A percentile compares a stretch with the other conserved stretches of the same genome.
phyloP scores from a whole-genome alignment of 2,888 invertebrate genomes.

The Coenonympha glycerion region DNA sequence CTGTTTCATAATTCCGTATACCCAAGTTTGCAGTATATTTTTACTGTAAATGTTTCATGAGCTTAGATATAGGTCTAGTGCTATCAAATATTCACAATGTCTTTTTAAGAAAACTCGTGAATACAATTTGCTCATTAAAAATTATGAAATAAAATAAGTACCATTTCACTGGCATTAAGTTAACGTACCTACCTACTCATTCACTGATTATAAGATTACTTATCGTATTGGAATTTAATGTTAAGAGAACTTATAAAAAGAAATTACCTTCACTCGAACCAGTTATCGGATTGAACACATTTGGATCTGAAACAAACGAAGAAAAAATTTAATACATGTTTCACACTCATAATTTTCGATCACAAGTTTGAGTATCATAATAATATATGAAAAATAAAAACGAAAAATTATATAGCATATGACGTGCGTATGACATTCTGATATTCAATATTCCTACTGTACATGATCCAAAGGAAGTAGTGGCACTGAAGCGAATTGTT shows the following conservation, averaged over 20 bases:
- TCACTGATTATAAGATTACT: too few relatives aligned
- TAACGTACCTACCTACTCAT: too few relatives aligned
- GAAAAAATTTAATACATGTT: neutral
- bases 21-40: neutral
- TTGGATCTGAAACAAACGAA: slow-evolving; percentile 35
- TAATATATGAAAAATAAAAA: neutral
- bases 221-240: neutral
- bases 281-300: slow-evolving; percentile 31
- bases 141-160: too few relatives aligned
- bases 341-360: neutral
- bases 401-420: neutral
- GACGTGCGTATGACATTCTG: slow-evolving; percentile 4
- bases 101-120: too few relatives aligned
- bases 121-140: too few relatives aligned
- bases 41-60: too few relatives aligned
- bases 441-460: slow-evolving; percentile 8
- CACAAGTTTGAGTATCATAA: neutral
- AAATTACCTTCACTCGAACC: slow-evolving; percentile 35
- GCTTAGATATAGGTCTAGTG: too few relatives aligned
- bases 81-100: too few relatives aligned
- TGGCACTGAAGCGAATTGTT: slow-evolving; percentile 24
- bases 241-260: neutral
- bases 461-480: slow-evolving; percentile 21
- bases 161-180: too few relatives aligned
- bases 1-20: neutral